Base-by-base conservation (phyloP, 2,113 vertebrate genomes). In the Rhinichthys klamathensis region DNA sequence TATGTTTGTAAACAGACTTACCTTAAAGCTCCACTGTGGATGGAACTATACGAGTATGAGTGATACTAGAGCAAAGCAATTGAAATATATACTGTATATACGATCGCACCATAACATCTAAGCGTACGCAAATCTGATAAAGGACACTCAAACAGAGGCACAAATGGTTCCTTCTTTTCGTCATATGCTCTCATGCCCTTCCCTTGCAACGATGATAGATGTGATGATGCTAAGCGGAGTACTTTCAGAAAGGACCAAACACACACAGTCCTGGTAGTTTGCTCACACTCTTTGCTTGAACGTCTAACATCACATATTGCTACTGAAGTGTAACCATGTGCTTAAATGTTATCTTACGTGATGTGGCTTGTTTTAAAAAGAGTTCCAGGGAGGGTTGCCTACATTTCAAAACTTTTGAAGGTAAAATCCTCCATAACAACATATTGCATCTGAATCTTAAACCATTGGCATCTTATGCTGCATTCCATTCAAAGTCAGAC, bases 121-220 rank as follows among this genome's bases (percentile, higher is more conserved):
- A 38, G 35, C 44, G 58, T 75, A 83, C 3, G 16, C 78, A 18
- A 44, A 88, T 77, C 30, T 51, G 46, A 84, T 82, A 41, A 77
- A 77, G 85, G 49, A 87, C 54, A 85, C 82, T 86, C 85, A 23
- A 32, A 74, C 75, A 83, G 88, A 87, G 85, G 88, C 88, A 89
- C 88, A 89, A 83, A 81, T 81, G 87, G 87, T 86, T 88, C 80
- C 46, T 84, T 78, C 82, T 65, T 65, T 56, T 74, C 35, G 0
- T 74, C 46, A 72, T 84, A 51, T 38, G 35, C 41, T 79, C 58
- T 30, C 80, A 46, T 51, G 67, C 61, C 49, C 82, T 69, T 73
- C 80, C 82, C 16, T 82, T 82, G 76, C 13, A 16, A 8, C 21
- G 58, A 80, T 88, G 77, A 82, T 35, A 85, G n/a, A 80, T 65